Evolutionary conservation across 2,888 invertebrate species (phyloP), one percentile per base, ranked within the genome.

Genomic region (Melipona bicolor): DNA sequence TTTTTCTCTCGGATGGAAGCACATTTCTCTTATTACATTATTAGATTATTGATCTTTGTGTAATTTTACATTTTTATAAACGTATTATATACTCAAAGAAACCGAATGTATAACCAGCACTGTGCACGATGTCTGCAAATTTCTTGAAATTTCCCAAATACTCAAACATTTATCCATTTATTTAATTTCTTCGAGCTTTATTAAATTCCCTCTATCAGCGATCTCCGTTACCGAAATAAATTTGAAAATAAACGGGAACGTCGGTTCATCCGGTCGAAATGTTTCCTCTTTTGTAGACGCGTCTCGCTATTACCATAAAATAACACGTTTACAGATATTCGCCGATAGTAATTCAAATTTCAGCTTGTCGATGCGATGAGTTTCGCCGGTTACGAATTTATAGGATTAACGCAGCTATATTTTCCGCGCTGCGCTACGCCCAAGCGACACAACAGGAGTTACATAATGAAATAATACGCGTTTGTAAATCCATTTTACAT

Each of bases 391-490:
- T 17, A 24, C 32, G 77, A 77, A 70, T 70, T 80, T 56, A 77
- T 50, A 21, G 54, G 70, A 70, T 70, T 77, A 70, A 56, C 70
- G 70, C 13, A 6, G 64, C 64, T 49, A 70, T 70, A 80, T 77
- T 64, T 80, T n/a, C 50, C 76, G 6, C 9, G 76, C 59, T 80
- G 52, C 36, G 65, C 36, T 32, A 56, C 32, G 70, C 36, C 50
- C 21, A 50, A 32, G 54, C 64, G 54, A 52, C 74, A 67, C 43
- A 67, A 67, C 56, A 67, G 24, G 54, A 43, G 69, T 79, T 79
- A 72, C 71, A 68, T 68, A 64, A 69, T 79, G 81, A 73, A 73
- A 79, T 81, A 69, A 68, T 79, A 56, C 62, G 54, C 68, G 73
- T 79, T 64, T 73, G 59, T 21, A 61, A 65, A 79, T 79, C 79